phyloP scores from a whole-genome alignment of 2,797 vertebrate species.

The Odontamblyopus lacepedii region DNA sequence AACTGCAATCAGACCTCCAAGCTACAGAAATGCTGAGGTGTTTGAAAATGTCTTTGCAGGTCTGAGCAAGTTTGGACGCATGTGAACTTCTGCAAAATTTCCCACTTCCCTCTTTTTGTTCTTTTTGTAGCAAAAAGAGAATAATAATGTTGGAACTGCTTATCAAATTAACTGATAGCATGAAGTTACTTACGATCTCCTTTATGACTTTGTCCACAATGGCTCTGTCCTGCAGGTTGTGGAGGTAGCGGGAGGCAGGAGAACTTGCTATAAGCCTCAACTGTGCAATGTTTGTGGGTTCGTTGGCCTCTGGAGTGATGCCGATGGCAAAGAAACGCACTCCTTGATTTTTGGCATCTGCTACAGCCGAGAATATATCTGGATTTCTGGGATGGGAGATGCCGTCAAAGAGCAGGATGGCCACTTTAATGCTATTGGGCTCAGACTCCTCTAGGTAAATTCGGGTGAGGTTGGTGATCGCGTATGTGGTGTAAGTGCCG shows the following conservation, averaged over 20 bases:
- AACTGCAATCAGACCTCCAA: conserved; percentile 20
- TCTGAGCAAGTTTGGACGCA: conserved; percentile 13
- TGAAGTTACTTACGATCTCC: conserved; percentile 81
- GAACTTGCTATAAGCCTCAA: conserved; percentile 85
- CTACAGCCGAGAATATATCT: conserved; percentile 89
- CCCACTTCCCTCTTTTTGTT: background rate
- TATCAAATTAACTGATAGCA: background rate
- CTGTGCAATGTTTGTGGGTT: conserved; percentile 82
- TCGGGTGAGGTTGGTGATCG: conserved; percentile 91
- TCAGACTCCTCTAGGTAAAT: conserved; percentile 86
- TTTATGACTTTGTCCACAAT: conserved; percentile 81
- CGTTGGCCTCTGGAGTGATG: conserved; percentile 85
- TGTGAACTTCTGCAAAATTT: conserved; percentile 7
- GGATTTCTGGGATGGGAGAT: conserved; percentile 89
- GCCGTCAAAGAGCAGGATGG: conserved; percentile 86
- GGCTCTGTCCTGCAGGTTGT: conserved; percentile 85
- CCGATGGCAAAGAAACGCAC: conserved; percentile 87
- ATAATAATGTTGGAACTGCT: background rate
- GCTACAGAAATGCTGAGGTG: background rate
- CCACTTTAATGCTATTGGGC: conserved; percentile 79
- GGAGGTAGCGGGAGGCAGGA: conserved; percentile 82
- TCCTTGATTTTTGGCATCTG: conserved; percentile 89
- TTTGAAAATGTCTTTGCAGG: conserved; percentile 11
- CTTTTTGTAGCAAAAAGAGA: background rate
- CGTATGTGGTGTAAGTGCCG: conserved; percentile 90